phyloP scores from a whole-genome alignment of 1,140 invertebrate species.

The Orchestia grillus region DNA sequence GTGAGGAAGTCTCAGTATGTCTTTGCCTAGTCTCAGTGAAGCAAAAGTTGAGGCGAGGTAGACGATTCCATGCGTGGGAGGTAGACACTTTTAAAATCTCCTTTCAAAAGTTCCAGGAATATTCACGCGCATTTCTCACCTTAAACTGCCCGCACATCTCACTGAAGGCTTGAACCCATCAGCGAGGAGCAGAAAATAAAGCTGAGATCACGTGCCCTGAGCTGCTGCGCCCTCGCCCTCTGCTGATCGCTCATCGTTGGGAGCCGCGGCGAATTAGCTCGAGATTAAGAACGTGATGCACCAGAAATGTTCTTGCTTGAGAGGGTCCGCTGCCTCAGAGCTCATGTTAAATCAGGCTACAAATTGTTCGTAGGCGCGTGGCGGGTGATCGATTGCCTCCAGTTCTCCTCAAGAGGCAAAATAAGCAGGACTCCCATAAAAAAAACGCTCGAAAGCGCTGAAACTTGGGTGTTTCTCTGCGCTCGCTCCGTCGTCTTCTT shows the following conservation, averaged over 20 bases:
- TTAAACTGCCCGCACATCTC: background rate
- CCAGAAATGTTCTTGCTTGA: constrained; percentile 1
- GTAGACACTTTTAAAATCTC: background rate
- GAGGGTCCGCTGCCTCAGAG: constrained; percentile 13
- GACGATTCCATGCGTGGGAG: background rate
- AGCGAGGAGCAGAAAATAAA: background rate
- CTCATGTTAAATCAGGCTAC: constrained; percentile 4
- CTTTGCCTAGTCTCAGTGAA: background rate
- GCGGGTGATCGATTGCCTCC: background rate
- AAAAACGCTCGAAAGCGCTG: background rate
- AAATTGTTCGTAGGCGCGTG: constrained; percentile 16
- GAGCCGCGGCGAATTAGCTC: background rate
- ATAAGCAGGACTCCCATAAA: background rate
- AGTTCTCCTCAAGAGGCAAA: background rate
- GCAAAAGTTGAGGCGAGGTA: background rate
- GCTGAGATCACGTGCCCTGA: background rate
- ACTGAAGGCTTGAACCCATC: background rate
- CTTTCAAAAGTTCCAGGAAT: background rate
- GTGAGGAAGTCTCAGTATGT: background rate
- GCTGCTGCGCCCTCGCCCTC: background rate
- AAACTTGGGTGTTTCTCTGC: background rate
- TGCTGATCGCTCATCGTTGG: constrained; percentile 38
- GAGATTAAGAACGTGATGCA: constrained; percentile 44
- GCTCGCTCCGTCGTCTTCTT: background rate
- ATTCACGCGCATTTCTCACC: background rate